A percentile compares a stretch with the other conserved stretches of the same genome.
Evolutionary conservation across 2,797 vertebrate genomes (phyloP).

Genomic region (Lithobates pipiens): DNA sequence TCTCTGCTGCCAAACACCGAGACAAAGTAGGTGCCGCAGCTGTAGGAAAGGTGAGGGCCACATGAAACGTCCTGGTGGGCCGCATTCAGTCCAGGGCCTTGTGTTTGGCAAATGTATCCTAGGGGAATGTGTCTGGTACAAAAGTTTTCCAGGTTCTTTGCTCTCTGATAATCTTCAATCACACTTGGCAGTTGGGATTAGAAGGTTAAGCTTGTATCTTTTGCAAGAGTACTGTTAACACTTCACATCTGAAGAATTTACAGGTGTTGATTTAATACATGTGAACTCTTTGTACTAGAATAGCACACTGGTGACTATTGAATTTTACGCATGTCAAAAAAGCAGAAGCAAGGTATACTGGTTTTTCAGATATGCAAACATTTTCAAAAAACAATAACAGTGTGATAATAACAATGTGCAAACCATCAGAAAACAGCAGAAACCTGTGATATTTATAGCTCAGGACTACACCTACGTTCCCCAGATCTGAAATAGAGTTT

Average conservation of each 20-base stretch:
- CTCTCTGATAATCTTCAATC: neutral
- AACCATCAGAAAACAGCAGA: neutral
- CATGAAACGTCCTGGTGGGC: too few species aligned
- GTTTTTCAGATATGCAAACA: constrained; percentile 24
- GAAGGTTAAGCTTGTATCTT: neutral
- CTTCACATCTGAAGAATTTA: neutral
- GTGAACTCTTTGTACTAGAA: neutral
- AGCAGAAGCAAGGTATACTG: constrained; percentile 9
- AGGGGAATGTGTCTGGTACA: too few species aligned
- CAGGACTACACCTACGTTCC: neutral
- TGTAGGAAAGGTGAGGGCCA: too few species aligned
- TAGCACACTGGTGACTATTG: constrained; percentile 15
- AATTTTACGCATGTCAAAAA: neutral
- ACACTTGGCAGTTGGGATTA: neutral
- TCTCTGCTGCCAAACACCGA: too few species aligned
- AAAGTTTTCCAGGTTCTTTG: neutral
- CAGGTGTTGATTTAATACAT: neutral
- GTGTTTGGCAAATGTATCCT: too few species aligned
- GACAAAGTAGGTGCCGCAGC: too few species aligned
- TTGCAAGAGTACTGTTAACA: neutral
- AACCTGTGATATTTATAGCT: neutral
- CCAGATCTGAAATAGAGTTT: neutral
- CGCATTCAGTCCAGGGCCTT: too few species aligned
- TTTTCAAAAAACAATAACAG: neutral
- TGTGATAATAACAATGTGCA: neutral